A percentile compares a stretch with the other conserved stretches of the same genome.
Conservation (phyloP, 1,140 invertebrate species). For the Drosophila mayri region DNA sequence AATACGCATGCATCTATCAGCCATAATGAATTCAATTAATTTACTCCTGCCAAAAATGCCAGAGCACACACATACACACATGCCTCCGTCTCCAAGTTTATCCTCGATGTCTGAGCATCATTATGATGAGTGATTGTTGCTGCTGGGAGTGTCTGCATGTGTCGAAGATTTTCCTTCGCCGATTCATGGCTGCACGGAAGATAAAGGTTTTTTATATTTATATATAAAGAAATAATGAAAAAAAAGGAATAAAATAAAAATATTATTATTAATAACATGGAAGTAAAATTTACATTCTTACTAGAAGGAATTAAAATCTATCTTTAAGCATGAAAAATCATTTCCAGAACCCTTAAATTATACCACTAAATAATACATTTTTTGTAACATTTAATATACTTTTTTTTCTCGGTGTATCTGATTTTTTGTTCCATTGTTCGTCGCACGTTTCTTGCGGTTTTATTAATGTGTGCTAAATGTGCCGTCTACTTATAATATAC, state of each 20-base stretch:
- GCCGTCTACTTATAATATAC: conserved; percentile 69
- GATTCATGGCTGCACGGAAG: not conserved
- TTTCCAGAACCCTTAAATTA: not conserved
- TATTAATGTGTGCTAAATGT: conserved; percentile 81
- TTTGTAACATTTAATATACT: fast-evolving
- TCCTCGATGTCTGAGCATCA: conserved; percentile 66
- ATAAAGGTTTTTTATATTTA: not conserved
- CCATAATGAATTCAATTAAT: conserved; percentile 80
- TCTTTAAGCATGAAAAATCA: not conserved
- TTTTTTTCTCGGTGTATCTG: not conserved
- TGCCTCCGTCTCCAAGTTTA: conserved; percentile 18
- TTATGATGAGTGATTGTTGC: conserved; percentile 80
- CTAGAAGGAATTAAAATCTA: too few species aligned
- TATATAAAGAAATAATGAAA: not conserved
- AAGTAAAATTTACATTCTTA: not conserved
- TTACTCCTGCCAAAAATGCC: conserved; percentile 64
- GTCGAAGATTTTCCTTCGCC: conserved; percentile 39
- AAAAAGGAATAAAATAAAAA: not conserved
- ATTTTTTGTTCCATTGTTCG: conserved; percentile 43
- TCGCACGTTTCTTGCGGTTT: conserved; percentile 72
- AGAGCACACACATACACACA: not conserved
- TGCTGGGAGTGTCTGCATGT: conserved; percentile 49
- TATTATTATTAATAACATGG: not conserved
- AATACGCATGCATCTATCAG: conserved; percentile 60
- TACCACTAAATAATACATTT: too few species aligned